A percentile compares a stretch with the other conserved stretches of the same genome.
Conservation (phyloP, 2,888 invertebrate species). For the Sinelater perroti region DNA sequence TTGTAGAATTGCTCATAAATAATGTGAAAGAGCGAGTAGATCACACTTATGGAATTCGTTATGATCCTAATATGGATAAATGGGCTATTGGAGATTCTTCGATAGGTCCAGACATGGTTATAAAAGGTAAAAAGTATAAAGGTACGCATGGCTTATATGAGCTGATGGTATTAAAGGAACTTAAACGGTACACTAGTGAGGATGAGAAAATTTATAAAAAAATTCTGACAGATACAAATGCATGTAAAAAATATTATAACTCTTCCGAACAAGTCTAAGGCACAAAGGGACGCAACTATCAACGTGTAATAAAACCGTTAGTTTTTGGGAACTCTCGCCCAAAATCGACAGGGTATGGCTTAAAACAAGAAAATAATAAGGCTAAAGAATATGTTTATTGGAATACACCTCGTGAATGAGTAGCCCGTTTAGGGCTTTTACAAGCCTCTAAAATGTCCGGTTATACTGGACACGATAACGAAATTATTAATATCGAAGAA, state of each 20-base stretch:
- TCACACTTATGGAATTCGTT: slow-evolving; percentile 5
- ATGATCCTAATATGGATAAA: neutral
- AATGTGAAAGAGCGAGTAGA: neutral
- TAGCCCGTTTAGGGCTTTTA: slow-evolving; percentile 21
- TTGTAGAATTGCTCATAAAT: neutral
- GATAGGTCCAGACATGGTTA: too few species aligned
- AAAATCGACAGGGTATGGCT: too few species aligned
- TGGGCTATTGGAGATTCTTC: slow-evolving; percentile 8
- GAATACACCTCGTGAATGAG: slow-evolving; percentile 16
- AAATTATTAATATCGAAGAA: slow-evolving; percentile 24
- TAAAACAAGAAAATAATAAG: slow-evolving; percentile 9
- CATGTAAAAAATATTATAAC: slow-evolving; percentile 25
- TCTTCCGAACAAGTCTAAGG: slow-evolving; percentile 13
- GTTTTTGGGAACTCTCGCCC: neutral
- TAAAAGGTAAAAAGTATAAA: slow-evolving; percentile 29
- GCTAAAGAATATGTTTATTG: slow-evolving; percentile 11
- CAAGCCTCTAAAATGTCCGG: slow-evolving; percentile 17
- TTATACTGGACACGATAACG: slow-evolving; percentile 18
- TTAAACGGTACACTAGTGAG: slow-evolving; percentile 27
- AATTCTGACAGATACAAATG: slow-evolving; percentile 27
- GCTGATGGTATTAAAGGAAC: slow-evolving; percentile 30
- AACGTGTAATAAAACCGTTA: slow-evolving; percentile 24
- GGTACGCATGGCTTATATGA: slow-evolving; percentile 32
- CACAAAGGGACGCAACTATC: slow-evolving; percentile 28
- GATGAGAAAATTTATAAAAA: slow-evolving; percentile 31